phyloP scores from a whole-genome alignment of 2,888 invertebrate genomes.

The Drosophila eohydei region DNA sequence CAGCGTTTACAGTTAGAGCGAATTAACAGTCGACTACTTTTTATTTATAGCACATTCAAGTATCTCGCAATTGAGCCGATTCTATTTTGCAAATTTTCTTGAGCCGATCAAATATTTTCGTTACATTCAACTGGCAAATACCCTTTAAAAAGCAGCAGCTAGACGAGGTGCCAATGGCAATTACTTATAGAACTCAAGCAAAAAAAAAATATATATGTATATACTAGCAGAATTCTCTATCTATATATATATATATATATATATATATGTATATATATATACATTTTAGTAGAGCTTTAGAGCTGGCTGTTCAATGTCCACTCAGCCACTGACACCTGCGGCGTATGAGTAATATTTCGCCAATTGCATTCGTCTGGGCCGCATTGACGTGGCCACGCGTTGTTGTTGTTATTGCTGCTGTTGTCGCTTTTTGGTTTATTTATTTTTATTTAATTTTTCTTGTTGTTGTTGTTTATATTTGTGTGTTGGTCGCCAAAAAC shows the following conservation, averaged over 20 bases:
- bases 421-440: neutral
- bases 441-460: neutral
- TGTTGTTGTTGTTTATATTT: neutral
- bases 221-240: neutral
- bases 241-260: neutral
- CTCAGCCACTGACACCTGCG: constrained; percentile 22
- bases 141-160: too few relatives aligned
- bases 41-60: constrained; percentile 8
- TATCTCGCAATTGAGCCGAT: neutral
- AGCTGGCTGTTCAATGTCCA: constrained; percentile 9
- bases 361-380: constrained; percentile 23
- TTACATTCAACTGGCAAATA: too few relatives aligned
- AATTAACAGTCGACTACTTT: constrained; percentile 15
- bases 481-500: constrained; percentile 30
- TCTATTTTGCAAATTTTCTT: neutral
- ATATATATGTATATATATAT: neutral
- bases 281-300: neutral
- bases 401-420: neutral
- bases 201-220: neutral
- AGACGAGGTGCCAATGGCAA: too few relatives aligned
- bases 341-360: constrained; percentile 44
- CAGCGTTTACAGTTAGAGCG: constrained; percentile 22
- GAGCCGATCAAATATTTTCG: too few relatives aligned
- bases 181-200: neutral
- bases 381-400: constrained; percentile 33